Conservation (phyloP, 1,140 invertebrate genomes). For the Brachionus rubens region DNA sequence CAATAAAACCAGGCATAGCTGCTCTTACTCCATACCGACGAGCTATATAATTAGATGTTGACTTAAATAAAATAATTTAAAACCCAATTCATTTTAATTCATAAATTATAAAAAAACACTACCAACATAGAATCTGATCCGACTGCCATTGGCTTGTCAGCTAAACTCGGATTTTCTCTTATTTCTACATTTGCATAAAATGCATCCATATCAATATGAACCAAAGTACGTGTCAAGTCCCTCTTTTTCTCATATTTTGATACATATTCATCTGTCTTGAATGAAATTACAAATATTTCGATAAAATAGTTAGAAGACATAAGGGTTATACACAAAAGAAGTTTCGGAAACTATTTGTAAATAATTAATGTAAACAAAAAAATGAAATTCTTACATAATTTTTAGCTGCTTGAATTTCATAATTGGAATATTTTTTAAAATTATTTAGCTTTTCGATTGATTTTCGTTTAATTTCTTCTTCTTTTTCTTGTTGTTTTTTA, state of each 20-base stretch:
- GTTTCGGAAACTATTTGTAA: conserved; percentile 36
- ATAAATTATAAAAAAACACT: conserved; percentile 23
- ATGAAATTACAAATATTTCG: too few species aligned
- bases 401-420: conserved; percentile 47
- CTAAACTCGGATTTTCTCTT: conserved; percentile 64
- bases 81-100: conserved; percentile 10
- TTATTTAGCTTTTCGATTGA: conserved; percentile 52
- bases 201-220: conserved; percentile 70
- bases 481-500: conserved; percentile 61
- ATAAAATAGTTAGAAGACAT: not conserved
- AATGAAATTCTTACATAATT: conserved; percentile 29
- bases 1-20: conserved; percentile 73
- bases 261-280: conserved; percentile 60
- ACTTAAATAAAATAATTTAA: conserved; percentile 56
- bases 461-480: conserved; percentile 61
- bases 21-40: conserved; percentile 68
- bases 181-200: conserved; percentile 71
- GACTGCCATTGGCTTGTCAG: conserved; percentile 68
- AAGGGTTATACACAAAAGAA: conserved; percentile 6
- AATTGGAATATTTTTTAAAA: conserved; percentile 57
- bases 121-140: conserved; percentile 66
- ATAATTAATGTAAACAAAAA: not conserved
- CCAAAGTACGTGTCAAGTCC: conserved; percentile 63
- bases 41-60: conserved; percentile 69
- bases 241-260: conserved; percentile 55